Evolutionary conservation across 2,888 invertebrate genomes (phyloP), one percentile per base, ranked within the genome.

Genomic region (Apotomis turbidana): DNA sequence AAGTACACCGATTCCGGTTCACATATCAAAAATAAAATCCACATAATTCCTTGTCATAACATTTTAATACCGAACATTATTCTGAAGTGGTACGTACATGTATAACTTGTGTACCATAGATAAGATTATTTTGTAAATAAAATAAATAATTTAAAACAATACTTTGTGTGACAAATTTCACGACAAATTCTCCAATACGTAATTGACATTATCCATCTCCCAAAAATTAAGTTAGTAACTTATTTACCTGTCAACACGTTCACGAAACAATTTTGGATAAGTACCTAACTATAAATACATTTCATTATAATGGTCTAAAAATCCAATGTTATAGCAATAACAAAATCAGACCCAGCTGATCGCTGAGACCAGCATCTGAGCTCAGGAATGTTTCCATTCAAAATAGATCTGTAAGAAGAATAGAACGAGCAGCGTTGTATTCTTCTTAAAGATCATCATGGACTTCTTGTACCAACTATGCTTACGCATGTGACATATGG

Each of bases 21-120:
- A 27, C 12, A 10, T 1, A 49, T 44, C 5, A 8, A 55, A 41
- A 55, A 27, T 8, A 55, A 52, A 68, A 49, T 55, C 10, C 38
- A 49, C 49, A 12, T 27, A 58, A 10, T 9, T 4, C 60, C 27
- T 38, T 13, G 52, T 69, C 54, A 12, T 69, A 61, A 69, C 61
- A 55, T 55, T 69, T 69, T 69, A 61, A 69, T 69, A 69, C 54
- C 55, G 52, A 60, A 55, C 55, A 66, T 46, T 12, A 55, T 27
- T 66, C 27, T 13, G 44, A 55, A 36, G 9, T 49, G 36, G 13
- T 66, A 55, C 55, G 46, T 55, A 55, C 64, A 64, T 13, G 15
- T 41, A 4, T 54, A 66, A 44, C 55, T 46, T n/a, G 52, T 54
- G 52, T 54, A 54, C 41, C 55, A 57, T 46, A n/a, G 4, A 36